Percentiles rank a stretch among this genome's conserved stretches.
Conservation (phyloP, 1,140 invertebrate species). For the Rhyacophila brunnea region DNA sequence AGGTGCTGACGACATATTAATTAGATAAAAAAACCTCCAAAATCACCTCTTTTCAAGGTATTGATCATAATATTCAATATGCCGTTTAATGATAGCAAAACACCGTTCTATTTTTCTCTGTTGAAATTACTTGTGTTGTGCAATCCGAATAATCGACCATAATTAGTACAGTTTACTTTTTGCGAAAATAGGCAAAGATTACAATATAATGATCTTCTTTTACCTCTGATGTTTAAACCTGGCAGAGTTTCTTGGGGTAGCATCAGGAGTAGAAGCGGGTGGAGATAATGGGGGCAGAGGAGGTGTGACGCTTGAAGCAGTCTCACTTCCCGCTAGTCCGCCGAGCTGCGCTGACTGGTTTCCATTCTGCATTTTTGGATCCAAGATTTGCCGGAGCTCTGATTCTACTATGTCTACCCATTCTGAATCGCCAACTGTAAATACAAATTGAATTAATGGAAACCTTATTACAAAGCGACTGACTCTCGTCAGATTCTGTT, state of each 20-base stretch:
- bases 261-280: conserved; percentile 51
- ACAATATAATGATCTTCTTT: background rate
- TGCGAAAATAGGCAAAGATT: no score
- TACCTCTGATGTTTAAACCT: conserved; percentile 52
- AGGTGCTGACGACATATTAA: no score
- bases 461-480: no score
- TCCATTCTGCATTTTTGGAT: conserved; percentile 54
- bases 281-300: conserved; percentile 75
- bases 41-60: no score
- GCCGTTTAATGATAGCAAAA: no score
- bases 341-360: conserved; percentile 40
- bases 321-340: conserved; percentile 60
- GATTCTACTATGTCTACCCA: conserved; percentile 83
- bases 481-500: no score
- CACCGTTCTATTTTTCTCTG: no score
- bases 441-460: background rate
- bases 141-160: no score
- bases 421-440: conserved; percentile 68
- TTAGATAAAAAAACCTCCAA: no score
- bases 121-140: no score
- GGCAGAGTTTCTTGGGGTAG: conserved; percentile 49
- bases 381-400: conserved; percentile 73
- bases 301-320: conserved; percentile 70
- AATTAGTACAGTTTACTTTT: no score
- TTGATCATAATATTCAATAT: no score